These are phyloP conservation scores for Peromyscus californicus DNA, from an alignment of 2,113 vertebrate species.

Conservation along the genomic window DNA sequence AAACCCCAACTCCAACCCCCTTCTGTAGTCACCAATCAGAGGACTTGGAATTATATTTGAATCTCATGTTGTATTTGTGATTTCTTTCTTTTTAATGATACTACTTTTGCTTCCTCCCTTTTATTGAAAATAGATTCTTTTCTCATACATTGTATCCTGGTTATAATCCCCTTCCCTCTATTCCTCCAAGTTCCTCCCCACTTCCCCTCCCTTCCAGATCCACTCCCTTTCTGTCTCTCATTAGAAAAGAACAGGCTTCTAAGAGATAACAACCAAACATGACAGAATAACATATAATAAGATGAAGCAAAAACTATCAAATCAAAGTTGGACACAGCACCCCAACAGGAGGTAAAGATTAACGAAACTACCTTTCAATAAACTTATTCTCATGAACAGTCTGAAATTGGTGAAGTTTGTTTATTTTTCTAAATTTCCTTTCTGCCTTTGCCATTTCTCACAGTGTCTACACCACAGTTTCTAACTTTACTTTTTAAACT, in stretches of 20 bases:
- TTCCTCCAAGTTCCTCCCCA: background rate
- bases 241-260: background rate
- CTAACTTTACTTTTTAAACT: background rate
- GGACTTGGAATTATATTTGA: background rate
- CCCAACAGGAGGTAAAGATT: background rate
- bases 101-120: background rate
- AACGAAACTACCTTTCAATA: background rate
- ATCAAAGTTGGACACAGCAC: background rate
- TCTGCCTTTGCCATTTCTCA: background rate
- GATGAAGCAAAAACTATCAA: background rate
- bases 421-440: background rate
- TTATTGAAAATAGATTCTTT: background rate
- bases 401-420: background rate
- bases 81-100: slow-evolving; percentile 47
- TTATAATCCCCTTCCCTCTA: background rate
- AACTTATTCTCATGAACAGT: slow-evolving; percentile 36
- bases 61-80: background rate
- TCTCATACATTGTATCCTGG: background rate
- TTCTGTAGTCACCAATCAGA: background rate
- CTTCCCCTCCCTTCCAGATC: background rate
- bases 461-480: background rate
- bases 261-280: background rate
- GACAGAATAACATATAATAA: background rate
- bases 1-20: no score
- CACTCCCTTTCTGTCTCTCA: background rate